Conservation (phyloP, 2,797 vertebrate genomes). For the Bufotes viridis region DNA sequence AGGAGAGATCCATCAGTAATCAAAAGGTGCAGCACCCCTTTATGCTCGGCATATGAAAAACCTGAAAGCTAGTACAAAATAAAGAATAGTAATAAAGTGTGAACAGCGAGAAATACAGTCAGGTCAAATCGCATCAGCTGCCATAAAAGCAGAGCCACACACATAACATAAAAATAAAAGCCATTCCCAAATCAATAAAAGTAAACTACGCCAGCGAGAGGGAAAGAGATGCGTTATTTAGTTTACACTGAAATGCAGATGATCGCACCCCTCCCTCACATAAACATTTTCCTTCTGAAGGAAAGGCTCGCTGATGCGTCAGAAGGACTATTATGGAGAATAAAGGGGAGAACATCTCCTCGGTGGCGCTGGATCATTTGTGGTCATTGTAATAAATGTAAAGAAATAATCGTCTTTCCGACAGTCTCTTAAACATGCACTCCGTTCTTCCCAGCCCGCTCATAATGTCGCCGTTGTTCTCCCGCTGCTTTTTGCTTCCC, state of each 20-base stretch:
- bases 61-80: slow-evolving; percentile 11
- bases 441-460: neutral
- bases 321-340: neutral
- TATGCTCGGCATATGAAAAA: neutral
- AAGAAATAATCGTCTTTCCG: slow-evolving; percentile 22
- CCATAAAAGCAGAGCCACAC: slow-evolving; percentile 22
- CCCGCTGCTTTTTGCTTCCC: neutral
- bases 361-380: neutral
- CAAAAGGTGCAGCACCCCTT: too few relatives aligned
- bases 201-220: neutral
- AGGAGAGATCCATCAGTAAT: too few relatives aligned
- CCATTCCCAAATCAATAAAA: slow-evolving; percentile 33
- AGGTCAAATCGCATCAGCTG: slow-evolving; percentile 26
- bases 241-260: neutral
- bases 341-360: neutral
- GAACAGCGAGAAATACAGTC: slow-evolving; percentile 16
- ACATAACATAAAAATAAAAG: slow-evolving; percentile 22
- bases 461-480: slow-evolving; percentile 2
- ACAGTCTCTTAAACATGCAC: neutral
- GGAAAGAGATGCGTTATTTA: neutral
- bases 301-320: neutral
- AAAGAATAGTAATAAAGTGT: slow-evolving; percentile 24
- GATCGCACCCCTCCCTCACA: neutral
- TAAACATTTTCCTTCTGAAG: neutral
- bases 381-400: slow-evolving; percentile 23